These are phyloP conservation scores for Betta splendens DNA, from an alignment of 2,797 vertebrate genomes.

Conservation along the genomic window DNA sequence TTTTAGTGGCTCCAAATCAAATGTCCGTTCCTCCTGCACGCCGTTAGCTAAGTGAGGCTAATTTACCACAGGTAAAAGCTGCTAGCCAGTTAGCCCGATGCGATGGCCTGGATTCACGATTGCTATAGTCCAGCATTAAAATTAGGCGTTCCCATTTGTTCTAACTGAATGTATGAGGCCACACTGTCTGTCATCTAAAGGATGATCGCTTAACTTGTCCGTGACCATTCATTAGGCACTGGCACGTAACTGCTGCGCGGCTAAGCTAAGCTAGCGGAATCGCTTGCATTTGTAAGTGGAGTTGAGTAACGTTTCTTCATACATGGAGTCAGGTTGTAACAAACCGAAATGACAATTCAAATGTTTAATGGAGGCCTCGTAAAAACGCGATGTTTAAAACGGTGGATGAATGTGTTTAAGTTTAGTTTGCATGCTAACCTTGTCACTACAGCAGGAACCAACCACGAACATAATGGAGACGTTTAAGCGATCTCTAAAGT, in stretches of 20 bases:
- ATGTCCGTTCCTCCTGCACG: neutral
- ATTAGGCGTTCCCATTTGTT: neutral
- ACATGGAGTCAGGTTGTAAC: neutral
- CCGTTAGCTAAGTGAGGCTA: constrained; percentile 58
- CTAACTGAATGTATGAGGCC: accelerated
- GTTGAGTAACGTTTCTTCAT: accelerated
- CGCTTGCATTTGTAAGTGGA: neutral
- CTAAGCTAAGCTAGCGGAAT: constrained; percentile 10
- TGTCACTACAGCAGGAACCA: no score
- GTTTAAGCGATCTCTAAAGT: no score
- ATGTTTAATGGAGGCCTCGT: accelerated
- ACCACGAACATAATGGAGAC: no score
- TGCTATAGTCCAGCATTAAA: accelerated
- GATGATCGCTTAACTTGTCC: neutral
- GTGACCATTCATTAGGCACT: neutral
- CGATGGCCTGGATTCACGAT: neutral
- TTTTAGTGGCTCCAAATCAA: neutral
- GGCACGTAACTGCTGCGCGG: constrained; percentile 12
- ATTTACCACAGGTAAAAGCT: constrained; percentile 50
- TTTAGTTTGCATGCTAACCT: neutral
- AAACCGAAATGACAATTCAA: accelerated
- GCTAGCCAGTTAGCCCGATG: constrained; percentile 32
- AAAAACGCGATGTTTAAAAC: accelerated
- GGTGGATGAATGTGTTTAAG: neutral
- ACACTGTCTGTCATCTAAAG: accelerated